Percentiles rank a stretch among this genome's conserved stretches.
Conservation (phyloP, 1,140 invertebrate species). For the Drosophila bifasciata region DNA sequence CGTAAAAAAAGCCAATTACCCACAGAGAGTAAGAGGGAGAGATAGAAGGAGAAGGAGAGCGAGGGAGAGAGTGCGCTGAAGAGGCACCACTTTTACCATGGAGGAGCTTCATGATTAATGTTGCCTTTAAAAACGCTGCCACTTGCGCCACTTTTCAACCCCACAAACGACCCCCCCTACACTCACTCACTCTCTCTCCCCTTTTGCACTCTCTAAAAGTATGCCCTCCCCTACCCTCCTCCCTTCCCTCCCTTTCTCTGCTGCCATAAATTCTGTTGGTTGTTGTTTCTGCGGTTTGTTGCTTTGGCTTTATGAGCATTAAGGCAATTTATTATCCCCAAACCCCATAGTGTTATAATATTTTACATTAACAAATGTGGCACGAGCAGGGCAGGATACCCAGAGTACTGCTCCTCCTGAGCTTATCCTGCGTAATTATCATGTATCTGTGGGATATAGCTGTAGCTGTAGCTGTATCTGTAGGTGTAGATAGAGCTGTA, state of each 20-base stretch:
- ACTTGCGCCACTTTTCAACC: constrained; percentile 62
- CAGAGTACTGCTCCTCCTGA: constrained; percentile 4
- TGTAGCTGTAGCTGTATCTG: constrained; percentile 20
- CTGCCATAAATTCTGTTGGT: constrained; percentile 65
- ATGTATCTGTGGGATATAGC: constrained; percentile 21
- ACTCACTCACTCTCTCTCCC: constrained; percentile 7
- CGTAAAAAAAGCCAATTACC: constrained; percentile 58
- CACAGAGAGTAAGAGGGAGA: constrained; percentile 15
- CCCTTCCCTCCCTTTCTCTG: constrained; percentile 8
- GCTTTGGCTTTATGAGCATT: constrained; percentile 63
- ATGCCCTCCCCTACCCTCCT: background rate
- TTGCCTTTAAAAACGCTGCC: constrained; percentile 71
- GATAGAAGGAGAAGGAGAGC: constrained; percentile 5
- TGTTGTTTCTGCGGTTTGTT: constrained; percentile 60
- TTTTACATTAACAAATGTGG: constrained; percentile 75
- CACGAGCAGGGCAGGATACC: background rate
- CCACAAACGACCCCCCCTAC: constrained; percentile 1
- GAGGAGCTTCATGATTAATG: constrained; percentile 69
- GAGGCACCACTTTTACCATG: constrained; percentile 28
- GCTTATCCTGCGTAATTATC: constrained; percentile 48
- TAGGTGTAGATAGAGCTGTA: constrained; percentile 12
- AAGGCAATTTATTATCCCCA: constrained; percentile 72
- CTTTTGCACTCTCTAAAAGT: constrained; percentile 1
- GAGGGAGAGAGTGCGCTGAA: constrained; percentile 8
- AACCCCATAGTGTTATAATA: constrained; percentile 67